Evolutionary conservation across 1,140 invertebrate genomes (phyloP).

Genomic region (Maniola jurtina): DNA sequence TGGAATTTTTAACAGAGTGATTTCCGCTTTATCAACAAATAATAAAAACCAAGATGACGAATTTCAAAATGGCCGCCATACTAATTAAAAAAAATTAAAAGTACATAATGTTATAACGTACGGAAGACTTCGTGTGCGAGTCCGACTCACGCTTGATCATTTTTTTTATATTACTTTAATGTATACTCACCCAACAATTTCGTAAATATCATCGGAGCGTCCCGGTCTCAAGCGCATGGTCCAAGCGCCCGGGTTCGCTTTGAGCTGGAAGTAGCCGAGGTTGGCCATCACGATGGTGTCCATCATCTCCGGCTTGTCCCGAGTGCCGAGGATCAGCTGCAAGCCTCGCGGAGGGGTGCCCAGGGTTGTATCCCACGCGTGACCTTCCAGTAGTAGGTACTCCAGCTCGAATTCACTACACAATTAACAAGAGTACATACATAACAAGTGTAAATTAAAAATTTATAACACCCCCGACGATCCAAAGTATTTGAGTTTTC

Average conservation of each 20-base stretch:
- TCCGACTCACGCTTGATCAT: too few relatives aligned
- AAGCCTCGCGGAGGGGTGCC: slow-evolving; percentile 97
- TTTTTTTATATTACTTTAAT: too few relatives aligned
- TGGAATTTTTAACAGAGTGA: too few relatives aligned
- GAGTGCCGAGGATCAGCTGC: slow-evolving; percentile 96
- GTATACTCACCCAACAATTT: slow-evolving; percentile 83
- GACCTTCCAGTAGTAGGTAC: slow-evolving; percentile 95
- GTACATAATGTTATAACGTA: too few relatives aligned
- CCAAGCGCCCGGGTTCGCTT: slow-evolving; percentile 99
- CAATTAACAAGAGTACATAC: neutral
- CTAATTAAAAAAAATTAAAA: too few relatives aligned
- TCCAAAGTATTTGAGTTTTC: too few relatives aligned
- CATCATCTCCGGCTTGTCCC: slow-evolving; percentile 85
- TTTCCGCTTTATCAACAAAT: too few relatives aligned
- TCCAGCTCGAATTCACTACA: slow-evolving; percentile 95
- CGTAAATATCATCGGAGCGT: slow-evolving; percentile 96
- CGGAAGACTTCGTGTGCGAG: too few relatives aligned
- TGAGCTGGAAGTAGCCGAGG: slow-evolving; percentile 97
- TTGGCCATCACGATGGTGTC: slow-evolving; percentile 99
- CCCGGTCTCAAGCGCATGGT: slow-evolving; percentile 92
- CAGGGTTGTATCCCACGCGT: slow-evolving; percentile 95
- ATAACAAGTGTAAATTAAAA: too few relatives aligned
- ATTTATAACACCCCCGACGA: too few relatives aligned
- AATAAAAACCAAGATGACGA: too few relatives aligned
- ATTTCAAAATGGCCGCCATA: too few relatives aligned